Percentiles rank a stretch among this genome's conserved stretches.
Evolutionary conservation across 1,140 invertebrate species (phyloP).

Genomic region (Drosophila lacteicornis): DNA sequence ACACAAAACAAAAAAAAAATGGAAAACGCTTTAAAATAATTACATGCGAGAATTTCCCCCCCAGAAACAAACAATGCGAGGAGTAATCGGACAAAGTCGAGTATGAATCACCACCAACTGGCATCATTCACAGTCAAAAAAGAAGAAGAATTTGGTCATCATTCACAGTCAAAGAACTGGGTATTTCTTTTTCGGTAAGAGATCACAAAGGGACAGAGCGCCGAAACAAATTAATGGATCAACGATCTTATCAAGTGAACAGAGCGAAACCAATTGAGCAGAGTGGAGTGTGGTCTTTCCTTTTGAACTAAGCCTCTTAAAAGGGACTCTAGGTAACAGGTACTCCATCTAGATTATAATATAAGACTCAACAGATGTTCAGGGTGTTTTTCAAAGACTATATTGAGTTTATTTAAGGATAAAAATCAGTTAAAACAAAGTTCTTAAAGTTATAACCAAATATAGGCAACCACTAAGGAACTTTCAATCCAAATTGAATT

Average conservation of each 20-base stretch:
- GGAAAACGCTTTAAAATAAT: conserved; percentile 59
- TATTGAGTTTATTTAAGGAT: no score
- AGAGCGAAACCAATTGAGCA: conserved; percentile 32
- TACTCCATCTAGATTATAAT: neutral
- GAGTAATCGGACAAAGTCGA: conserved; percentile 21
- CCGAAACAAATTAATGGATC: conserved; percentile 42
- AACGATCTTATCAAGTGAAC: conserved; percentile 38
- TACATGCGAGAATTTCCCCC: conserved; percentile 55
- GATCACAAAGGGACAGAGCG: conserved; percentile 35
- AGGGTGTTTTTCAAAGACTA: neutral
- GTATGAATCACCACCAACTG: conserved; percentile 37
- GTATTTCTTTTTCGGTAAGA: conserved; percentile 5
- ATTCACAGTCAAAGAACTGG: conserved; percentile 28
- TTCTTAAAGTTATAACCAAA: neutral
- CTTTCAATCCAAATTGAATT: conserved; percentile 1
- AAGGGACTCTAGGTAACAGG: conserved; percentile 2
- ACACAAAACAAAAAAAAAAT: conserved; percentile 18
- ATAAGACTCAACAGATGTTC: neutral
- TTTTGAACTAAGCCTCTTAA: conserved; percentile 18
- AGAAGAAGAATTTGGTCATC: conserved; percentile 23
- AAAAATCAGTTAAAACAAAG: no score
- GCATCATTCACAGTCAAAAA: conserved; percentile 46
- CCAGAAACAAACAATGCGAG: conserved; percentile 7
- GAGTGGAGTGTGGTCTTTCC: conserved; percentile 11
- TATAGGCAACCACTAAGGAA: neutral